These are phyloP conservation scores for Caenorhabditis sp. DNA, from an alignment of 2,888 invertebrate genomes.

Conservation along the genomic window DNA sequence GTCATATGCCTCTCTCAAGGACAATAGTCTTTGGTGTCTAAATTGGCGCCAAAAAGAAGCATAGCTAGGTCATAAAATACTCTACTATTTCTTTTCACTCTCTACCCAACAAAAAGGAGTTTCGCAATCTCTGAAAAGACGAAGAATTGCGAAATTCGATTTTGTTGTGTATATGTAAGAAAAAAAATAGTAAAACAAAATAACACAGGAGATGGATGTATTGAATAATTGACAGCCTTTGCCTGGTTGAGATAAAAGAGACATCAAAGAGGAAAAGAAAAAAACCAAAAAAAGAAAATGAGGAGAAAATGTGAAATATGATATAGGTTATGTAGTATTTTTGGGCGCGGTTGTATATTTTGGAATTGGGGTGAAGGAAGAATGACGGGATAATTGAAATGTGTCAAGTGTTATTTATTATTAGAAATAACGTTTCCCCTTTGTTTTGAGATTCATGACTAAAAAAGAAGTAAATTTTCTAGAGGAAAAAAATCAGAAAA, in stretches of 20 bases:
- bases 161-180: neutral
- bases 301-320: conserved; percentile 12
- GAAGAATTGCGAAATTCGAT: neutral
- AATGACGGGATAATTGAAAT: neutral
- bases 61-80: neutral
- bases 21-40: neutral
- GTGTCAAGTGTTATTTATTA: neutral
- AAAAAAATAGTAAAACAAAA: conserved; percentile 1
- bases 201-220: neutral
- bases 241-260: conserved; percentile 9
- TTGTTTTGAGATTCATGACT: too few relatives aligned
- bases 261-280: conserved; percentile 16
- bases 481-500: neutral
- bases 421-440: too few relatives aligned
- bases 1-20: neutral
- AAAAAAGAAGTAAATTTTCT: too few relatives aligned
- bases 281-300: conserved; percentile 14
- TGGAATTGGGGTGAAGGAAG: neutral
- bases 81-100: neutral
- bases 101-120: neutral
- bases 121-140: neutral
- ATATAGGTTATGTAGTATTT: conserved; percentile 2
- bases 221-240: conserved; percentile 1
- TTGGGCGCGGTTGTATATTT: neutral
- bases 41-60: neutral